A percentile compares a stretch with the other conserved stretches of the same genome.
These are phyloP conservation scores for Drosophila meridiana DNA, from an alignment of 2,888 invertebrate genomes.

Conservation along the genomic window DNA sequence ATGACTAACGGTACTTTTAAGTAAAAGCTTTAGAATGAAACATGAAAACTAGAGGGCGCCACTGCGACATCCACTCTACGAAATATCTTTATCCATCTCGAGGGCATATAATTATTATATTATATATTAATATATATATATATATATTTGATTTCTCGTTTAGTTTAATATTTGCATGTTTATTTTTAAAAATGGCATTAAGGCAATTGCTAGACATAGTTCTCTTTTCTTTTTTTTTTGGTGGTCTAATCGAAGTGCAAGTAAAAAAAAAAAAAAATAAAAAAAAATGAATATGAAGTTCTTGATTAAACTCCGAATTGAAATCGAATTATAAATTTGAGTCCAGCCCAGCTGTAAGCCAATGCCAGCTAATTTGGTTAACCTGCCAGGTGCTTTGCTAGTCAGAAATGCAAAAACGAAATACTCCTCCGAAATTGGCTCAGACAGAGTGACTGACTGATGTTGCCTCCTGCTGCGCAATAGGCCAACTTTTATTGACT, in stretches of 20 bases:
- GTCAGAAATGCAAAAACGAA: constrained; percentile 4
- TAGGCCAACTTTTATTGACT: constrained; percentile 78
- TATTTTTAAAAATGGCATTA: too few species aligned
- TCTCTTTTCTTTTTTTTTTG: too few species aligned
- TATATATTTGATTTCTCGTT: too few species aligned
- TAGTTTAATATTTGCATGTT: too few species aligned
- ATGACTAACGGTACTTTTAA: background rate
- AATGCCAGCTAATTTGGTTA: constrained; percentile 43
- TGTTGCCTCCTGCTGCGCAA: constrained; percentile 37
- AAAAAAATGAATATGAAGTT: too few species aligned
- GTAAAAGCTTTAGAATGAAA: background rate
- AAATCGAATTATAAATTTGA: background rate
- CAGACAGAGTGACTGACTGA: constrained; percentile 3
- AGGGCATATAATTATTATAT: too few species aligned
- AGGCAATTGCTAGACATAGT: too few species aligned
- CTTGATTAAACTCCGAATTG: background rate
- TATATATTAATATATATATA: too few species aligned
- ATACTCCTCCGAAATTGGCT: constrained; percentile 14
- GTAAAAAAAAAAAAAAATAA: too few species aligned
- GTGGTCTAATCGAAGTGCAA: background rate
- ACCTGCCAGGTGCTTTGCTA: background rate
- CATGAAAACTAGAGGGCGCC: constrained; percentile 5
- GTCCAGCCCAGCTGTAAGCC: constrained; percentile 10
- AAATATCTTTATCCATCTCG: too few species aligned
- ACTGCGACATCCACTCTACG: background rate